Base-by-base conservation (phyloP, 2,797 vertebrate genomes). In the Epinephelus malabaricus region DNA sequence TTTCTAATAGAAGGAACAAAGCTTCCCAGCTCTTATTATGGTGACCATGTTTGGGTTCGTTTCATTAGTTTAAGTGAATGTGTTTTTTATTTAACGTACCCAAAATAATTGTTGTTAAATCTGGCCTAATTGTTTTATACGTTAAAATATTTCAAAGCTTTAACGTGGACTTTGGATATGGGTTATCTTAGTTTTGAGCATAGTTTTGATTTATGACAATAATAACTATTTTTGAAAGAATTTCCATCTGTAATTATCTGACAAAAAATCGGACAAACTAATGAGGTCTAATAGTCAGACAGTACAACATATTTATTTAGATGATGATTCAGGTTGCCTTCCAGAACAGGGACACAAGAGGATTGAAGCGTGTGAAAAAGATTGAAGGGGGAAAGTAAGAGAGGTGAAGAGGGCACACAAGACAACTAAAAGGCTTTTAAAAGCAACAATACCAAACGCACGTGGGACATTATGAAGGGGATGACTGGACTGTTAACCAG, bases 1-100 rank as follows among this genome's bases (percentile, higher is more conserved):
- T 86, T 81, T 79, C 66, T 50, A 76, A 81, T 63, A 70, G 53
- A 66, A 83, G 23, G 76, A 90, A 87, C 76, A 91, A 89, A 89
- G 89, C 87, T 76, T 76, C 27, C 23, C 38, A 23, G 65, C 71
- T 82, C 75, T 71, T 82, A 55, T 71, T 76, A 85, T 68, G 69
- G 68, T 69, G 34, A 72, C 45, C 78, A 81, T 73, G 49, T 84
- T 60, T 58, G 56, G 25, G 71, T 61, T 80, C 3, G n/a, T 49
- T 85, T 43, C 34, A 64, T 81, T 76, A 66, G 67, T 69, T 54
- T 53, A 73, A 50, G 25, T 38, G 6, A 63, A 72, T 49, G 15
- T 10, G 21, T 76, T 78, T 82, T 75, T 23, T 45, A 46, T 25
- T 40, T 38, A 84, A 53, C 60, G 18, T 23, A 50, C 23, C 27